phyloP scores from a whole-genome alignment of 2,888 invertebrate species.

The Orchestes rusci region DNA sequence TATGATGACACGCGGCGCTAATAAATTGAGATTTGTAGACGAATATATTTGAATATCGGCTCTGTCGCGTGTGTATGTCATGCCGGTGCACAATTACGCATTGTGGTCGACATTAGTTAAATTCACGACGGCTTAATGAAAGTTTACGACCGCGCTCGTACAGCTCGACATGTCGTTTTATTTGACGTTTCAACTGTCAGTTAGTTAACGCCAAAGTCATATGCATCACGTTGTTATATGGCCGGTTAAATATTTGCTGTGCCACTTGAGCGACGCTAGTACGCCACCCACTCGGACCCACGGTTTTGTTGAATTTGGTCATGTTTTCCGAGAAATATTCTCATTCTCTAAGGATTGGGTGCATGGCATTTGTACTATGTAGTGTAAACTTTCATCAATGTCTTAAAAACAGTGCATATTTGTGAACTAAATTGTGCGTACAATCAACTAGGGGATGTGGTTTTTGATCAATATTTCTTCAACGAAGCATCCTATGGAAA shows the following conservation, averaged over 20 bases:
- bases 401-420: no score
- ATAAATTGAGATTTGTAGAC: conserved; percentile 44
- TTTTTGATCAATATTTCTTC: no score
- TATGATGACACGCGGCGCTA: conserved; percentile 33
- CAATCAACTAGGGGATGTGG: no score
- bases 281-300: no score
- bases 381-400: no score
- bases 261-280: no score
- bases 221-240: conserved; percentile 26
- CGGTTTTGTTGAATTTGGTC: no score
- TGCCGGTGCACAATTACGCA: conserved; percentile 41
- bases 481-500: no score
- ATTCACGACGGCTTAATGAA: conserved; percentile 45
- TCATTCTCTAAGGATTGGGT: no score
- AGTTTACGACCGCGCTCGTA: conserved; percentile 39
- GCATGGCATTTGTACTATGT: no score
- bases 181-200: conserved; percentile 32
- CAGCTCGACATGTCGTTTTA: conserved; percentile 27
- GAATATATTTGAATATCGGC: conserved; percentile 43
- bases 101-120: conserved; percentile 45
- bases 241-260: conserved; percentile 16
- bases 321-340: no score
- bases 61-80: conserved; percentile 34
- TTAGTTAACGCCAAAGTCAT: conserved; percentile 31
- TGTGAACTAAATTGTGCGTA: no score